Conservation (phyloP, 2,113 vertebrate genomes). For the Ammodytes dubius region DNA sequence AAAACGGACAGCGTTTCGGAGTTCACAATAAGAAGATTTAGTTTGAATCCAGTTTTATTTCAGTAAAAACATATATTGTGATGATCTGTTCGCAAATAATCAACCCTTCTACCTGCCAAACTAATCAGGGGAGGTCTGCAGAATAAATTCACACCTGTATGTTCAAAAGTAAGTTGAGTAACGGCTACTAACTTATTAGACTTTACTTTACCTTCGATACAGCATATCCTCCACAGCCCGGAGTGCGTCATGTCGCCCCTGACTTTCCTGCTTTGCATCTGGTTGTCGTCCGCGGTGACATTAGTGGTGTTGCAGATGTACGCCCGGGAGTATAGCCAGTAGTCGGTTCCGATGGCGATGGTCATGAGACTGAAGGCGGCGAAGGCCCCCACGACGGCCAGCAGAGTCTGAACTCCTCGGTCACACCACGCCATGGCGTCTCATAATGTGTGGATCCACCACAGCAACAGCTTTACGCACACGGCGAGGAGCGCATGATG, state of each 20-base stretch:
- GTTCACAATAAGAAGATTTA: background rate
- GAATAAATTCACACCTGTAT: too few species aligned
- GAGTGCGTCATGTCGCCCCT: constrained; percentile 93
- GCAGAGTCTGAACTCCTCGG: constrained; percentile 92
- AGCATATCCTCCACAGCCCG: constrained; percentile 95
- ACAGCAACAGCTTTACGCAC: constrained; percentile 52
- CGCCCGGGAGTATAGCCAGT: constrained; percentile 96
- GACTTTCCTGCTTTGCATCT: constrained; percentile 84
- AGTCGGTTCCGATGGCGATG: constrained; percentile 96
- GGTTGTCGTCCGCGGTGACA: constrained; percentile 87
- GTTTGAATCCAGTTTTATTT: background rate
- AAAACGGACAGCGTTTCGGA: background rate
- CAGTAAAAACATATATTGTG: background rate
- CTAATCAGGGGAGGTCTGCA: background rate
- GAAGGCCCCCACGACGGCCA: constrained; percentile 93
- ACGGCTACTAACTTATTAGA: background rate
- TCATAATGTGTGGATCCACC: constrained; percentile 58
- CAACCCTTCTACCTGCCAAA: background rate
- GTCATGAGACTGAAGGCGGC: constrained; percentile 96
- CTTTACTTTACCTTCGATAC: constrained; percentile 90
- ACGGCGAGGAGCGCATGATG: constrained; percentile 44
- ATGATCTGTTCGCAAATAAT: too few species aligned
- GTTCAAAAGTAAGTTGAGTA: constrained; percentile 30
- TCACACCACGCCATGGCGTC: constrained; percentile 94
- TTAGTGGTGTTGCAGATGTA: constrained; percentile 95